Percentiles rank a stretch among this genome's conserved stretches.
These are phyloP conservation scores for Microplitis mediator DNA, from an alignment of 1,140 invertebrate species.

Conservation along the genomic window DNA sequence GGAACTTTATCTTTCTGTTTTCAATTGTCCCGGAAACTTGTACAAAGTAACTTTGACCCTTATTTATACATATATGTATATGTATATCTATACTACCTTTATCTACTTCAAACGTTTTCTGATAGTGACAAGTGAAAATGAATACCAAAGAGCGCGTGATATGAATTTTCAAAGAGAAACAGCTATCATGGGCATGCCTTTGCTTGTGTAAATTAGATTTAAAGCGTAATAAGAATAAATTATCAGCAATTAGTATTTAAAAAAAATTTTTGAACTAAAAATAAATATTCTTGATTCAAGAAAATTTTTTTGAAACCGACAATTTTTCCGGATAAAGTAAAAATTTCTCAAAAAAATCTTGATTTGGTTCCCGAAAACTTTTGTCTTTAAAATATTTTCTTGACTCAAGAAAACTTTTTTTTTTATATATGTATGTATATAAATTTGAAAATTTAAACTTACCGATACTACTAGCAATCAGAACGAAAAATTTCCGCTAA, in stretches of 20 bases:
- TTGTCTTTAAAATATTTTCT: too few species aligned
- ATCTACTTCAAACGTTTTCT: constrained; percentile 26
- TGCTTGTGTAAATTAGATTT: neutral
- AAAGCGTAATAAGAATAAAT: neutral
- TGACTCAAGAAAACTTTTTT: too few species aligned
- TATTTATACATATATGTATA: neutral
- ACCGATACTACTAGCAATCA: neutral
- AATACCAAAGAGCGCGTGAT: constrained; percentile 27
- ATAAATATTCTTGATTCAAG: neutral
- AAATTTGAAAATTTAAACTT: neutral
- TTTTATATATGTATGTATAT: too few species aligned
- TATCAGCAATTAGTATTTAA: neutral
- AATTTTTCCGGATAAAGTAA: too few species aligned
- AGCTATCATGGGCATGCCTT: neutral
- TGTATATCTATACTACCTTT: neutral
- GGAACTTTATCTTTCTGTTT: neutral
- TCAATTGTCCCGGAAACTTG: neutral
- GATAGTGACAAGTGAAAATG: constrained; percentile 54
- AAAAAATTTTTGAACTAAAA: too few species aligned
- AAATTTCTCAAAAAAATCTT: too few species aligned
- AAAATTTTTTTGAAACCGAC: neutral
- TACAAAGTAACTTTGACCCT: constrained; percentile 33
- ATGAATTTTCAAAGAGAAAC: neutral
- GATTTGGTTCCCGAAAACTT: too few species aligned
- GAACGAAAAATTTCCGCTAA: constrained; percentile 20